Conservation (phyloP, 2,888 invertebrate genomes). For the Nemapogon koenigi region DNA sequence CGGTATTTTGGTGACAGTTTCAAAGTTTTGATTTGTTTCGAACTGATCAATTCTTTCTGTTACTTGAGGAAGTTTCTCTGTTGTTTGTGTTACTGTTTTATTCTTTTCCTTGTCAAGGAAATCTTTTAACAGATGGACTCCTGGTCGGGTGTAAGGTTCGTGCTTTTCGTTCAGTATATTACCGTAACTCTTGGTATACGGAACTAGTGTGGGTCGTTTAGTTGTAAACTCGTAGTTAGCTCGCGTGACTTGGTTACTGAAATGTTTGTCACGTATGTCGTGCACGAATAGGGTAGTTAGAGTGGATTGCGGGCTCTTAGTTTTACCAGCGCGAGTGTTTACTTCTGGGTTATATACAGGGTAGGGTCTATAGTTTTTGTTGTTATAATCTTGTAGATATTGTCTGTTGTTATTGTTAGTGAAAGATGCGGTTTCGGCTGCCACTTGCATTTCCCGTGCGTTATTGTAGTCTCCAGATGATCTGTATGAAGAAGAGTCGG, state of each 20-base stretch:
- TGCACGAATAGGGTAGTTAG: conserved; percentile 44
- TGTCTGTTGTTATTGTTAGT: conserved; percentile 58
- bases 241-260: conserved; percentile 20
- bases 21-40: conserved; percentile 35
- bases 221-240: conserved; percentile 25
- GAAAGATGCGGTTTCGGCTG: conserved; percentile 81
- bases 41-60: conserved; percentile 29
- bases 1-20: conserved; percentile 51
- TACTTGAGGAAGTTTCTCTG: conserved; percentile 29
- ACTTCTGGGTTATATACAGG: conserved; percentile 49
- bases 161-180: conserved; percentile 30
- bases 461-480: conserved; percentile 45
- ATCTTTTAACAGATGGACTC: conserved; percentile 43
- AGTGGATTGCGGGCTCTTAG: conserved; percentile 36
- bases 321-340: conserved; percentile 26
- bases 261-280: conserved; percentile 39
- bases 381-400: conserved; percentile 43
- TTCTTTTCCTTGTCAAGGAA: conserved; percentile 48
- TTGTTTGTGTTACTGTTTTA: conserved; percentile 31
- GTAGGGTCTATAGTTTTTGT: conserved; percentile 47
- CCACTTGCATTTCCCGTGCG: conserved; percentile 71
- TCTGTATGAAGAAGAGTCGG: conserved; percentile 39
- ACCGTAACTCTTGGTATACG: conserved; percentile 44
- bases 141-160: conserved; percentile 55
- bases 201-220: conserved; percentile 46